Evolutionary conservation across 2,888 invertebrate genomes (phyloP).

Genomic region (Eupithecia vulgata): DNA sequence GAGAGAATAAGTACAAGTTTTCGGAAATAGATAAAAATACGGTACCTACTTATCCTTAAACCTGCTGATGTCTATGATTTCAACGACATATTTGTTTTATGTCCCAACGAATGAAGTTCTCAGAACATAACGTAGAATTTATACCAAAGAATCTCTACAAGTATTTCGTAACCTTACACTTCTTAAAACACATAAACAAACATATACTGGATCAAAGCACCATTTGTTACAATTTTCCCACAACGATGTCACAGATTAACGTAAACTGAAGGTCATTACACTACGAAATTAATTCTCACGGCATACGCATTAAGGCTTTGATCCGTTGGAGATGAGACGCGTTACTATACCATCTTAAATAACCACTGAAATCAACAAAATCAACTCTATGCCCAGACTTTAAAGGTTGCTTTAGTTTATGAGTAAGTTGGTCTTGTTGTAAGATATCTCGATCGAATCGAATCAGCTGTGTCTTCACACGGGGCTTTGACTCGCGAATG

Average conservation of each 20-base stretch:
- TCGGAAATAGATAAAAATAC: not conserved
- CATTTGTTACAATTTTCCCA: slow-evolving; percentile 59
- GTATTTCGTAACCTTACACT: slow-evolving; percentile 23
- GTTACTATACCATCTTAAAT: slow-evolving; percentile 52
- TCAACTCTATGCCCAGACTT: slow-evolving; percentile 41
- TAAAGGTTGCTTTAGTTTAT: slow-evolving; percentile 42
- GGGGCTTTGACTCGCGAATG: slow-evolving; percentile 65
- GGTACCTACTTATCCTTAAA: not conserved
- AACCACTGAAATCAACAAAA: slow-evolving; percentile 33
- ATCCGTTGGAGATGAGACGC: slow-evolving; percentile 68
- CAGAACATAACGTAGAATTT: not conserved
- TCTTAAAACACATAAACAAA: slow-evolving; percentile 45
- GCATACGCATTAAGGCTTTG: slow-evolving; percentile 68
- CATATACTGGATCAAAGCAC: slow-evolving; percentile 50
- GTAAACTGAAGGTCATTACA: slow-evolving; percentile 70
- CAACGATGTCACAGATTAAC: slow-evolving; percentile 67
- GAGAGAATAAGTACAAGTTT: not conserved
- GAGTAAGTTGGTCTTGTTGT: slow-evolving; percentile 44
- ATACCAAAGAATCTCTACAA: not conserved
- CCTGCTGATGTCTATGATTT: not conserved
- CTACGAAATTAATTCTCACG: slow-evolving; percentile 79
- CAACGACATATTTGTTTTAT: not conserved
- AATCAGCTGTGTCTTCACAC: slow-evolving; percentile 78
- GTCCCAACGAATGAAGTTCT: not conserved
- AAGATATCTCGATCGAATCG: slow-evolving; percentile 64